Evolutionary conservation across 1,140 invertebrate genomes (phyloP), one percentile per base, ranked within the genome.

Genomic region (Phenacoccus solenopsis): DNA sequence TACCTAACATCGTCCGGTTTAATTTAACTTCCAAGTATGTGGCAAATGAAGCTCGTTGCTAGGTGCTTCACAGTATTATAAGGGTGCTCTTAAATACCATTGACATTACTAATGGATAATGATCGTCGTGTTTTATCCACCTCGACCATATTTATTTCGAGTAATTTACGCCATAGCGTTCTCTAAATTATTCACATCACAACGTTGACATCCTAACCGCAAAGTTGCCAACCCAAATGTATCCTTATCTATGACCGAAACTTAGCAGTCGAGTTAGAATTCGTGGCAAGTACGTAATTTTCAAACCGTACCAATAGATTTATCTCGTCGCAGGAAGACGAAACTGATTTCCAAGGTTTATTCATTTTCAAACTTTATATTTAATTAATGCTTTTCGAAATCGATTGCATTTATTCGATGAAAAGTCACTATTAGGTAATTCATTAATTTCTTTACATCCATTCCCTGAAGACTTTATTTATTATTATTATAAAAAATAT

Each of bases 21-120:
- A 49, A 49, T 49, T 49, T n/a, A 49, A 49, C 38, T 49, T 49
- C 38, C 38, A 49, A 49, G 38, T 49, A 49, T 49, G 38, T 49
- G 38, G 38, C 38, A 49, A 49, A 49, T 49, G 38, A 49, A 49
- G 38, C 38, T n/a, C n/a, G n/a, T n/a, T n/a, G n/a, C n/a, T n/a
- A n/a, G n/a, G 38, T 2, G 38, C 38, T 49, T 49, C 20, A 2
- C 13, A 49, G 20, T 49, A n/a, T 49, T 49, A 49, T 49, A 49
- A 49, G 12, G 38, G 2, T 49, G 38, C 20, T 49, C 16, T n/a
- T 49, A 49, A 49, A 49, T 49, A 49, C 38, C 38, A 49, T 49
- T n/a, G 38, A 49, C 38, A 49, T 49, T 49, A 49, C 38, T 49
- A 49, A 49, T 49, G 38, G 38, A 49, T 49, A 49, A 49, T 49